Evolutionary conservation across 2,888 invertebrate species (phyloP).

Genomic region (Nasonovia ribisnigri): DNA sequence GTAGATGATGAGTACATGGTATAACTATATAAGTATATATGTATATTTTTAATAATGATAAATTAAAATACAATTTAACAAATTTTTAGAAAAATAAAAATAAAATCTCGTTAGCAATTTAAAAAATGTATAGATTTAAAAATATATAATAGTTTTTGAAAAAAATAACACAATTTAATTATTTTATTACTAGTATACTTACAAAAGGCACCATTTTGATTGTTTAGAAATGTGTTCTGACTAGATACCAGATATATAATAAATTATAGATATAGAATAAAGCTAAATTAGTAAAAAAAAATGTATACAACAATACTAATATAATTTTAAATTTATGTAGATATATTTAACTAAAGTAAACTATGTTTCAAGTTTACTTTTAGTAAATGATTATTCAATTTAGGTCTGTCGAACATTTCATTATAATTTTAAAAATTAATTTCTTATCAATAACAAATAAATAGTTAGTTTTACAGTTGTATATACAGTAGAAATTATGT

Average conservation of each 20-base stretch:
- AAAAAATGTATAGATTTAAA: neutral
- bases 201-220: slow-evolving; percentile 62
- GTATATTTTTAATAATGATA: slow-evolving; percentile 30
- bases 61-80: slow-evolving; percentile 36
- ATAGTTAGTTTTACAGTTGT: slow-evolving; percentile 11
- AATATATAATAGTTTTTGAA: slow-evolving; percentile 11
- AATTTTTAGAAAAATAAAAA: slow-evolving; percentile 42
- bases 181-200: neutral
- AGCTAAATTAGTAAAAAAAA: slow-evolving; percentile 45
- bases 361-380: neutral
- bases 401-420: neutral
- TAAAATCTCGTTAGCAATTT: slow-evolving; percentile 23
- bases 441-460: neutral
- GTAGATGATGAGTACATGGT: neutral
- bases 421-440: neutral
- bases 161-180: neutral
- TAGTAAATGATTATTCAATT: slow-evolving; percentile 4
- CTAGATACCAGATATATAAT: slow-evolving; percentile 61
- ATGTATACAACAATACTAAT: neutral
- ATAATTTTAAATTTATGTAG: neutral
- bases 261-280: slow-evolving; percentile 38
- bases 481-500: neutral
- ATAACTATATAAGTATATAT: neutral
- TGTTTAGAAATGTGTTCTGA: slow-evolving; percentile 51
- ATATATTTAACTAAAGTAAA: neutral